Conservation (phyloP, 2,888 invertebrate genomes). For the Caenorhabditis doughertyi region DNA sequence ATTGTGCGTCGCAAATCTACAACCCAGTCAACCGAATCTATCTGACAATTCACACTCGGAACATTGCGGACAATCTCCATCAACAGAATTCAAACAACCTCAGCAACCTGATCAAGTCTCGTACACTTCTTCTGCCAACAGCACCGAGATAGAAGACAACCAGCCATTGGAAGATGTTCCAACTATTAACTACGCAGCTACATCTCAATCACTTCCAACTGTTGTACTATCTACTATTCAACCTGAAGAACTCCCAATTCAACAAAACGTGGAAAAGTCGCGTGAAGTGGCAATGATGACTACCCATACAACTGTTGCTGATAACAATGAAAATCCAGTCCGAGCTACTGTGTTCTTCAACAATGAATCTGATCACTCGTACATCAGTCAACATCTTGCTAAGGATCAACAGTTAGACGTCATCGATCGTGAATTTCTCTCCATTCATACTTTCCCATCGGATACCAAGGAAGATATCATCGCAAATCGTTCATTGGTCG, state of each 20-base stretch:
- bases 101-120: neutral
- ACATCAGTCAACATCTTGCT: neutral
- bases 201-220: neutral
- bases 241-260: too few relatives aligned
- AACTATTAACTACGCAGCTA: neutral
- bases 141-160: neutral
- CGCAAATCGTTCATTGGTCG: neutral
- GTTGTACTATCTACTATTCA: neutral
- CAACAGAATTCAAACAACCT: neutral
- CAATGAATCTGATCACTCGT: neutral
- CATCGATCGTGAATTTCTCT: neutral
- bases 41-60: neutral
- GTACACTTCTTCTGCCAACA: neutral
- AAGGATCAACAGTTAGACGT: neutral
- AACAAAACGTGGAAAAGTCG: neutral
- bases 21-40: too few relatives aligned
- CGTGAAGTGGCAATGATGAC: constrained; percentile 31
- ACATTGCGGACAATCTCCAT: neutral
- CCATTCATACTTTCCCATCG: neutral
- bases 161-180: neutral
- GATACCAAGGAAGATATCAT: neutral
- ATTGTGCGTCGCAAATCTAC: neutral
- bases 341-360: constrained; percentile 29
- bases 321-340: neutral
- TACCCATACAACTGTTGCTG: neutral